These are phyloP conservation scores for Hycleus phaleratus DNA, from an alignment of 1,140 invertebrate genomes.

Conservation along the genomic window DNA sequence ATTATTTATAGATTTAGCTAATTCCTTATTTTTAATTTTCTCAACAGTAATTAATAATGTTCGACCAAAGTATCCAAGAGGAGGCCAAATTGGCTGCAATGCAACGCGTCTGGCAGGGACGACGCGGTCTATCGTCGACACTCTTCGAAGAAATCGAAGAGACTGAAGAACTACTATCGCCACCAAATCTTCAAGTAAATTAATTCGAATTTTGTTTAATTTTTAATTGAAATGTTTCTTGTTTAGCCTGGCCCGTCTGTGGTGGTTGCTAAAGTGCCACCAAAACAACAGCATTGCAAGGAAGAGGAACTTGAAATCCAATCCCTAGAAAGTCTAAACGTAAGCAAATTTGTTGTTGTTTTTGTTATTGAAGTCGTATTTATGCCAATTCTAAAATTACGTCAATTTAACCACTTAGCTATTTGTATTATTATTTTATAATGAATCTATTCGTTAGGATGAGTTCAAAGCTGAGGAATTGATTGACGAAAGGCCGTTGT, in stretches of 20 bases:
- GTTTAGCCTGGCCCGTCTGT: not conserved
- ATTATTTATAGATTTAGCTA: no score
- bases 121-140: slow-evolving; percentile 17
- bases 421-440: not conserved
- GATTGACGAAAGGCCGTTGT: not conserved
- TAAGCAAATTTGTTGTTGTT: no score
- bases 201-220: not conserved
- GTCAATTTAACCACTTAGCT: not conserved
- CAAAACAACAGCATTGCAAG: no score
- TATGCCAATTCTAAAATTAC: not conserved
- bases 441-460: not conserved
- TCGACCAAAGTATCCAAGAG: slow-evolving; percentile 26
- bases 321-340: no score
- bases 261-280: no score
- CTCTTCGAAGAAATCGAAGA: slow-evolving; percentile 31
- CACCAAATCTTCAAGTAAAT: slow-evolving; percentile 15
- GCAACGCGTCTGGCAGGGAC: slow-evolving; percentile 32
- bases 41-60: slow-evolving; percentile 8
- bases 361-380: no score
- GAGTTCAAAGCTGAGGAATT: not conserved
- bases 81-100: slow-evolving; percentile 33
- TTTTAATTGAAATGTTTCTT: not conserved
- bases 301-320: no score
- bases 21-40: no score
- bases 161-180: slow-evolving; percentile 25